Conservation (phyloP, 2,888 invertebrate species). For the Diarsia dahlii region DNA sequence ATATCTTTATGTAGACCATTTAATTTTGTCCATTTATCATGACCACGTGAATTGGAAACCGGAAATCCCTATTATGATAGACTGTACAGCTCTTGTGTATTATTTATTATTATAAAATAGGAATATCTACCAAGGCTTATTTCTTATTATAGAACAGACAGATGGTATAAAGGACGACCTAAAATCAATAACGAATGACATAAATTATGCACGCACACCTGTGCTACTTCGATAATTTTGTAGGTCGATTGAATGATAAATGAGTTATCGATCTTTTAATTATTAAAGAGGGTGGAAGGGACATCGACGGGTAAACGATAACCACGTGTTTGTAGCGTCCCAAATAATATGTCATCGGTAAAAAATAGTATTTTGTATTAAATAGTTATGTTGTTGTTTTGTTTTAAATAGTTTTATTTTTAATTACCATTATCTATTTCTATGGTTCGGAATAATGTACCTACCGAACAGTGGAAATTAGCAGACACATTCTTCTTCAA, state of each 20-base stretch:
- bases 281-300: neutral
- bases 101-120: neutral
- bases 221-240: neutral
- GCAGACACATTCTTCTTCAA: no score
- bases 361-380: no score
- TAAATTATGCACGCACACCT: constrained; percentile 43
- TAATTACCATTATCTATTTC: no score
- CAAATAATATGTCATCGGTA: neutral
- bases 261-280: constrained; percentile 23
- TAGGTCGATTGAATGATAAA: constrained; percentile 38
- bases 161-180: constrained; percentile 12
- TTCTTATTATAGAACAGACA: neutral
- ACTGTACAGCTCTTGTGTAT: neutral
- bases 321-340: neutral
- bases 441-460: no score
- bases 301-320: neutral
- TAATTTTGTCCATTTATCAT: no score
- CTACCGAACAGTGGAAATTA: neutral
- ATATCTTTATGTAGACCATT: neutral
- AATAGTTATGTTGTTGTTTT: no score
- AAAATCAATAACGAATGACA: constrained; percentile 58
- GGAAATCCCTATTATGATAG: neutral
- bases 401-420: no score
- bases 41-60: no score
- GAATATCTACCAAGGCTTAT: neutral